These are phyloP conservation scores for Aphaenogaster floridana DNA, from an alignment of 1,140 invertebrate genomes.

Conservation along the genomic window DNA sequence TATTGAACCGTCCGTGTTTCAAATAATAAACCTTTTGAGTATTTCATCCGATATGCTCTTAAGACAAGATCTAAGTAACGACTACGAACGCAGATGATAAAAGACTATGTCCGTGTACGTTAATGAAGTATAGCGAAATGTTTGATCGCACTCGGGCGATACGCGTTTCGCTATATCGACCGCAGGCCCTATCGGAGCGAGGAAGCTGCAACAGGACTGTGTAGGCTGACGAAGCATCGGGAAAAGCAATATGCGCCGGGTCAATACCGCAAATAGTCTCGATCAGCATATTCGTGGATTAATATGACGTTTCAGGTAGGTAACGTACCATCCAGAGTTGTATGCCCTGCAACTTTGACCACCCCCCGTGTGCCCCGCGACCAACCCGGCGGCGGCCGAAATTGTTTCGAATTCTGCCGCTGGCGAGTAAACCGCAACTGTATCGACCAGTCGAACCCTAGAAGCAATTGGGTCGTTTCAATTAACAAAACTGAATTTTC, in stretches of 20 bases:
- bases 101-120: conserved; percentile 2
- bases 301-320: conserved; percentile 60
- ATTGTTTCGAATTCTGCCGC: conserved; percentile 57
- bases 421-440: conserved; percentile 38
- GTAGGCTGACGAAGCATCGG: conserved; percentile 42
- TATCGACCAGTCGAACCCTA: conserved; percentile 64
- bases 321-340: conserved; percentile 50
- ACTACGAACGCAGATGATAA: background rate
- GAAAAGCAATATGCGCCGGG: conserved; percentile 67
- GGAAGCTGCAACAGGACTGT: conserved; percentile 36
- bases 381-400: conserved; percentile 25
- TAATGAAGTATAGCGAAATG: conserved; percentile 68
- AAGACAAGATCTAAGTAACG: background rate
- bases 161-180: conserved; percentile 66
- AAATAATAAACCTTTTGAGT: background rate
- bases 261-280: conserved; percentile 70
- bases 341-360: conserved; percentile 47
- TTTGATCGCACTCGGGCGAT: conserved; percentile 53
- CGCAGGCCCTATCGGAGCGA: conserved; percentile 32
- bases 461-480: conserved; percentile 73
- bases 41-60: background rate
- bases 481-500: conserved; percentile 76
- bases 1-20: background rate
- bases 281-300: conserved; percentile 68
- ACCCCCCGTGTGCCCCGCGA: background rate